A percentile compares a stretch with the other conserved stretches of the same genome.
These are phyloP conservation scores for Corbicula japonica DNA, from an alignment of 2,888 invertebrate genomes.

Conservation along the genomic window DNA sequence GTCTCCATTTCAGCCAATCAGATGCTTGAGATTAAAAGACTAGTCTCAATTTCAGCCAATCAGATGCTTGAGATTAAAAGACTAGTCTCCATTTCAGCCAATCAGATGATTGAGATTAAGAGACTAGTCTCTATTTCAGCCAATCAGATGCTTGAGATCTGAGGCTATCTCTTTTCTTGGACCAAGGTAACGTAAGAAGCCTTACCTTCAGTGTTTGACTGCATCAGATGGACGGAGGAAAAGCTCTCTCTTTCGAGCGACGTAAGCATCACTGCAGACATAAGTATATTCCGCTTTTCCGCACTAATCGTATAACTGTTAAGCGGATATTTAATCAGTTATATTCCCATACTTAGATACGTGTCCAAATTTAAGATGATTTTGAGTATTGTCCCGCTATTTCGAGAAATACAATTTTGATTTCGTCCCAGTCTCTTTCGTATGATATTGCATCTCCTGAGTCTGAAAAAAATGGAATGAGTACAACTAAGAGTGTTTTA, in stretches of 20 bases:
- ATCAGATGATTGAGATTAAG: too few species aligned
- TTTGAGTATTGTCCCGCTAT: background rate
- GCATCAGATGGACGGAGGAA: background rate
- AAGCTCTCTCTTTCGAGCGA: background rate
- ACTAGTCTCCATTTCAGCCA: too few species aligned
- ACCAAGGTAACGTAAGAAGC: background rate
- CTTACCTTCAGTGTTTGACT: background rate
- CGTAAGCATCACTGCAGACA: slow-evolving; percentile 1
- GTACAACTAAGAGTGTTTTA: too few species aligned
- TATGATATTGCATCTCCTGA: too few species aligned
- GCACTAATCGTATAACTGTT: background rate
- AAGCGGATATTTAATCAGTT: background rate
- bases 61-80: too few species aligned
- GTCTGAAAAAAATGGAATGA: background rate
- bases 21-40: too few species aligned
- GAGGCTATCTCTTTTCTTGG: too few species aligned
- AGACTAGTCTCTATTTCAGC: too few species aligned
- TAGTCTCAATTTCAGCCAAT: too few species aligned
- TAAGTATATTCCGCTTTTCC: background rate
- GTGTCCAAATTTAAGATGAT: background rate
- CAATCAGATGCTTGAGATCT: too few species aligned
- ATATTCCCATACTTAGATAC: too few species aligned
- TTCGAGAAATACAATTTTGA: background rate
- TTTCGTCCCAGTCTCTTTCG: background rate
- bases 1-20: too few species aligned